Conservation (phyloP, 1,140 invertebrate species). For the Drosophila dunni region DNA sequence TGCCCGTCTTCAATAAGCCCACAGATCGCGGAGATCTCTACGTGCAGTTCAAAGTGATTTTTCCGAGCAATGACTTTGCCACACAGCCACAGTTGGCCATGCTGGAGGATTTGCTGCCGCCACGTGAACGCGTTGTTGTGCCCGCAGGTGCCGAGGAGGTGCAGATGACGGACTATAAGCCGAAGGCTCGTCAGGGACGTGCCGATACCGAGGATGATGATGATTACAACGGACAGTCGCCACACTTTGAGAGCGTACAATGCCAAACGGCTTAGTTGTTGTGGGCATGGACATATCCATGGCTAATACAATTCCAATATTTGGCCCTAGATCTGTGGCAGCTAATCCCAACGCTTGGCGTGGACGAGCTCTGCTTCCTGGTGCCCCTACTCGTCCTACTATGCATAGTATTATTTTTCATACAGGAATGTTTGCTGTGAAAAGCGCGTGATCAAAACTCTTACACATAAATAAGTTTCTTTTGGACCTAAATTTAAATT, state of each 20-base stretch:
- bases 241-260: slow-evolving; percentile 75
- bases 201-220: slow-evolving; percentile 72
- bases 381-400: slow-evolving; percentile 71
- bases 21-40: slow-evolving; percentile 95
- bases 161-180: slow-evolving; percentile 91
- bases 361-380: slow-evolving; percentile 70
- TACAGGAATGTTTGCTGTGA: slow-evolving; percentile 78
- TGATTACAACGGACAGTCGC: slow-evolving; percentile 53
- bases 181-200: slow-evolving; percentile 85
- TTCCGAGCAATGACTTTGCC: slow-evolving; percentile 93
- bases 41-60: slow-evolving; percentile 93
- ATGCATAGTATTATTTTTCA: slow-evolving; percentile 78
- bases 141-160: slow-evolving; percentile 94
- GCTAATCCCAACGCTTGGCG: slow-evolving; percentile 54
- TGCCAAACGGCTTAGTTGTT: slow-evolving; percentile 78
- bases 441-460: slow-evolving; percentile 63
- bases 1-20: slow-evolving; percentile 94
- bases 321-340: slow-evolving; percentile 57
- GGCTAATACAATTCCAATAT: slow-evolving; percentile 62
- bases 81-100: slow-evolving; percentile 88
- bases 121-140: slow-evolving; percentile 88
- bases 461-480: background rate
- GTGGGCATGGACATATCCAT: slow-evolving; percentile 56
- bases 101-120: slow-evolving; percentile 90
- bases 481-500: slow-evolving; percentile 21